Evolutionary conservation across 2,113 vertebrate species (phyloP).

Genomic region (Harpagus bidentatus): DNA sequence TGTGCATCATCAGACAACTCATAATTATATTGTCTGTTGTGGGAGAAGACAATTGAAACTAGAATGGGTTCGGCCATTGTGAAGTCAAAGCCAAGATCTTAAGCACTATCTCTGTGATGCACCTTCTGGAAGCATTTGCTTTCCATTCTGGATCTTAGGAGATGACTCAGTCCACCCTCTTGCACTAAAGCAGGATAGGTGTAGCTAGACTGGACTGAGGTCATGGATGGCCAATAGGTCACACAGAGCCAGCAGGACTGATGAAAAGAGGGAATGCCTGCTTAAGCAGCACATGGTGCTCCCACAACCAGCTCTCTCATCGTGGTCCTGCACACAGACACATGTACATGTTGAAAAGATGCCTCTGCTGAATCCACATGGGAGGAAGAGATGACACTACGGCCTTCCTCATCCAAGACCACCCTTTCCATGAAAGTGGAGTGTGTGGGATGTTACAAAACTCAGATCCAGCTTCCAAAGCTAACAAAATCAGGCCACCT

Average conservation of each 20-base stretch:
- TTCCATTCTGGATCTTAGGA: background rate
- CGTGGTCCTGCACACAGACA: background rate
- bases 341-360: background rate
- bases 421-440: background rate
- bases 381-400: background rate
- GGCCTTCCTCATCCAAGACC: background rate
- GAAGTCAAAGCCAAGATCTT: background rate
- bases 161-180: background rate
- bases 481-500: background rate
- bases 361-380: background rate
- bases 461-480: background rate
- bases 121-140: background rate
- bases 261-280: background rate
- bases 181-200: background rate
- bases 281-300: background rate
- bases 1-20: background rate
- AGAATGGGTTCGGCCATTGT: background rate
- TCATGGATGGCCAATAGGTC: background rate
- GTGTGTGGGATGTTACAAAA: background rate
- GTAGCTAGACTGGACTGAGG: background rate
- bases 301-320: background rate
- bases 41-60: background rate
- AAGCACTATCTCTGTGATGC: background rate
- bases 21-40: background rate
- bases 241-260: background rate